Conservation (phyloP, 30 jellyfish, hydroid and myxozoan species). For the Catostylus mosaicus region DNA sequence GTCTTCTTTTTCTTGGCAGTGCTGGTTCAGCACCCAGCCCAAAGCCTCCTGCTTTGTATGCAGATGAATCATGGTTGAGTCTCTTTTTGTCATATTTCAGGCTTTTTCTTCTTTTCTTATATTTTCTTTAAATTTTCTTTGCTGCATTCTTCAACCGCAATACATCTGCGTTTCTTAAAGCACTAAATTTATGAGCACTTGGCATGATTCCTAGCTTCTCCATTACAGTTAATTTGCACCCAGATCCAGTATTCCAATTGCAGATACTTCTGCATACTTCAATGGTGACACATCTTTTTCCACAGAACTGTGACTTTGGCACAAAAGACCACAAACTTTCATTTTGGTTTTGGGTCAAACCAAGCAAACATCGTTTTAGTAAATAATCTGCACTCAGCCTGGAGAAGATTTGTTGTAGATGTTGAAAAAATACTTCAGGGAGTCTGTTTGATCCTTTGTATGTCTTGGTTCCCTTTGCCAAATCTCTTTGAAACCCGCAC, state of each 20-base stretch:
- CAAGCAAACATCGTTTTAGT: slow-evolving; percentile 15
- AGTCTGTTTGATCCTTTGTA: slow-evolving; percentile 14
- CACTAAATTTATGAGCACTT: not conserved
- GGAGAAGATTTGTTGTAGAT: slow-evolving; percentile 21
- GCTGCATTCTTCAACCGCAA: not conserved
- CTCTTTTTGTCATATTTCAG: not conserved
- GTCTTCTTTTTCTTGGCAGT: not conserved
- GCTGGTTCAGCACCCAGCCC: not conserved
- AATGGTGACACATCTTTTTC: slow-evolving; percentile 1
- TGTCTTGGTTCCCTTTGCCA: not conserved
- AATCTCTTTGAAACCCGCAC: slow-evolving; percentile 31
- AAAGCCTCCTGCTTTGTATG: not conserved
- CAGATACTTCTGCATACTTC: not conserved
- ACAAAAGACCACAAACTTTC: slow-evolving; percentile 21
- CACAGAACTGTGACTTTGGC: slow-evolving; percentile 25
- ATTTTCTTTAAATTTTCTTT: not conserved
- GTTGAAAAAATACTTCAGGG: slow-evolving; percentile 15
- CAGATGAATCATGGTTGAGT: not conserved
- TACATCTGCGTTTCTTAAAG: not conserved
- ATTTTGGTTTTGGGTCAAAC: slow-evolving; percentile 49
- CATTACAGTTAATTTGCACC: not conserved
- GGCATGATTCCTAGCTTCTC: slow-evolving; percentile 17
- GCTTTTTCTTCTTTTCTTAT: not conserved
- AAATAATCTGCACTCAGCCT: slow-evolving; percentile 9
- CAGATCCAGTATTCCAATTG: slow-evolving; percentile 6